A percentile compares a stretch with the other conserved stretches of the same genome.
Evolutionary conservation across 2,113 vertebrate genomes (phyloP).

Genomic region (Oncorhynchus gorbuscha): DNA sequence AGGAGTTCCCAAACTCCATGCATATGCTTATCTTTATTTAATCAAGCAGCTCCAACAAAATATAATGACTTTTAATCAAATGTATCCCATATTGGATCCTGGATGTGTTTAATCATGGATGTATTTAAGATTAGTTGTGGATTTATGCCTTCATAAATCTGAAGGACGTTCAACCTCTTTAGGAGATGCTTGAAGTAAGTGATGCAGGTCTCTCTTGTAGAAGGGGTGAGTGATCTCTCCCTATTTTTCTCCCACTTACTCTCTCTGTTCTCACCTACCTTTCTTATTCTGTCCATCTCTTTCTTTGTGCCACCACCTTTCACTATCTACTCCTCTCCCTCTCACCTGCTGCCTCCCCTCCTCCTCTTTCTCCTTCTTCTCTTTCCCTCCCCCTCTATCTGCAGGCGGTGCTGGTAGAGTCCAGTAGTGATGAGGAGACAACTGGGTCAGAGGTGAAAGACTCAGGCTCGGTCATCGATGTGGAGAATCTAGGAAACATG

Average conservation of each 20-base stretch:
- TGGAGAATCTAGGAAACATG: slow-evolving; percentile 89
- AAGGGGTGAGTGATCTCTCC: background rate
- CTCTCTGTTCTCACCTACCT: background rate
- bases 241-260: background rate
- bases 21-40: slow-evolving; percentile 14
- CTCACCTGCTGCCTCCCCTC: background rate
- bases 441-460: slow-evolving; percentile 47
- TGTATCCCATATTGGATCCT: slow-evolving; percentile 15
- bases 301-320: background rate
- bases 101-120: background rate
- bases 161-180: background rate
- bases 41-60: slow-evolving; percentile 4
- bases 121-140: background rate
- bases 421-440: slow-evolving; percentile 81
- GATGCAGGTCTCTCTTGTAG: background rate
- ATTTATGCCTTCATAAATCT: background rate
- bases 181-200: background rate
- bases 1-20: slow-evolving; percentile 11
- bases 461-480: slow-evolving; percentile 73
- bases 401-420: slow-evolving; percentile 79
- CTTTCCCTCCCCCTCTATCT: background rate
- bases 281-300: background rate
- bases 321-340: background rate
- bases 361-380: slow-evolving; percentile 7
- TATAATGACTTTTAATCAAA: slow-evolving; percentile 14